Base-by-base conservation (phyloP, 2,797 vertebrate genomes). In the Cynodonichthys magdalenae region DNA sequence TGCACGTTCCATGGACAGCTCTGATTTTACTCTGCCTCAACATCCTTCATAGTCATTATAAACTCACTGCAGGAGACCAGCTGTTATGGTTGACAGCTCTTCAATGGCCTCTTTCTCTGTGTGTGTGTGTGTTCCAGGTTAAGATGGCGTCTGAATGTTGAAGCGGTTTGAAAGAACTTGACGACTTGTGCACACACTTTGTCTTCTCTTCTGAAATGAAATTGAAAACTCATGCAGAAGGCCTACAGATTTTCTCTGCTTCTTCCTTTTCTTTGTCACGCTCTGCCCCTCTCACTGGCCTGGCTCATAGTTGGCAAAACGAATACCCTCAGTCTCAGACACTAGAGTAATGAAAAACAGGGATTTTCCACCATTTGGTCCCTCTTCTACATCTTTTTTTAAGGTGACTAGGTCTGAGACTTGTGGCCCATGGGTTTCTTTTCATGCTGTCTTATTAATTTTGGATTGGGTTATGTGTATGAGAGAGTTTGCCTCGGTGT, bases 11-110 rank as follows among this genome's bases (percentile, higher is more conserved):
- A 36, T 59, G 50, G 79, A 77, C 71, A 69, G 59, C 71, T 75
- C 53, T 15, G 51, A 57, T 69, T 73, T 71, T 44, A 53, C 41
- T 71, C 65, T 51, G 64, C 70, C 66, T 79, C 63, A 15, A 74
- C 58, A 72, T 77, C 79, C 77, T 74, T 83, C 78, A 76, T 20
- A 70, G 70, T 81, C 75, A 77, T 81, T 86, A 83, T 78, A 69
- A 80, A 71, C 63, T 81, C 71, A 71, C 67, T 58, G 59, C 59
- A 70, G 75, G 65, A 71, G 74, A 59, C 66, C 76, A 62, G 76
- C 70, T 81, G 66, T 77, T 79, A 63, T 3, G 51, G 53, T 53
- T 64, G 71, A 80, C 77, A 72, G 57, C 28, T 75, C 67, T 39
- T 72, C 85, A 79, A 53, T 77, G 44, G 59, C 47, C 59, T 63